Evolutionary conservation across 2,888 invertebrate species (phyloP).

Genomic region (Apodemia duryi): DNA sequence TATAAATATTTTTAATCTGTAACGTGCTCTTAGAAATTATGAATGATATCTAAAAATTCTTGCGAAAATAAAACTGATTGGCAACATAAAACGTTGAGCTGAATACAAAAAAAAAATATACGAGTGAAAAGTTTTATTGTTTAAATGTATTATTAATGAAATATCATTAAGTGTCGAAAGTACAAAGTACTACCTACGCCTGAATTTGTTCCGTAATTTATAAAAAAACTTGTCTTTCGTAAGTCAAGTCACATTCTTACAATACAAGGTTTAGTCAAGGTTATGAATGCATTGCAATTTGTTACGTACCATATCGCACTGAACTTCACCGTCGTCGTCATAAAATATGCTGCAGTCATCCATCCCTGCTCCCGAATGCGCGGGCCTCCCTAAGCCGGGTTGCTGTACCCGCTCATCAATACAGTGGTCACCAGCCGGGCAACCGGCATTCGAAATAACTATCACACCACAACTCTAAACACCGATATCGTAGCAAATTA

Average conservation of each 20-base stretch:
- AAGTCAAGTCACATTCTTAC: slow-evolving; percentile 7
- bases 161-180: background rate
- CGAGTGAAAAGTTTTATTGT: too few relatives aligned
- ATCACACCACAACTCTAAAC: slow-evolving; percentile 41
- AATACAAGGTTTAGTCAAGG: slow-evolving; percentile 9
- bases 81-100: background rate
- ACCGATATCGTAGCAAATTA: slow-evolving; percentile 49
- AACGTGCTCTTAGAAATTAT: background rate
- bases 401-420: slow-evolving; percentile 72
- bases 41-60: background rate
- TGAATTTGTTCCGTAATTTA: slow-evolving; percentile 4
- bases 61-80: background rate
- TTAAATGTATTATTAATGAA: background rate
- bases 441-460: slow-evolving; percentile 74
- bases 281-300: background rate
- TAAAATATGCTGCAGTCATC: slow-evolving; percentile 75
- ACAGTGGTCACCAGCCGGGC: slow-evolving; percentile 51
- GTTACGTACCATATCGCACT: slow-evolving; percentile 73
- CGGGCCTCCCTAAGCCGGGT: slow-evolving; percentile 54
- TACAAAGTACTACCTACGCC: background rate
- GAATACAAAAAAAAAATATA: too few relatives aligned
- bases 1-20: background rate
- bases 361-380: slow-evolving; percentile 61
- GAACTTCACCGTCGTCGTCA: slow-evolving; percentile 76
- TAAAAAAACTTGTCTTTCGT: background rate